A percentile compares a stretch with the other conserved stretches of the same genome.
phyloP scores from a whole-genome alignment of 2,888 invertebrate genomes.

The Lasioglossum oenotherae region DNA sequence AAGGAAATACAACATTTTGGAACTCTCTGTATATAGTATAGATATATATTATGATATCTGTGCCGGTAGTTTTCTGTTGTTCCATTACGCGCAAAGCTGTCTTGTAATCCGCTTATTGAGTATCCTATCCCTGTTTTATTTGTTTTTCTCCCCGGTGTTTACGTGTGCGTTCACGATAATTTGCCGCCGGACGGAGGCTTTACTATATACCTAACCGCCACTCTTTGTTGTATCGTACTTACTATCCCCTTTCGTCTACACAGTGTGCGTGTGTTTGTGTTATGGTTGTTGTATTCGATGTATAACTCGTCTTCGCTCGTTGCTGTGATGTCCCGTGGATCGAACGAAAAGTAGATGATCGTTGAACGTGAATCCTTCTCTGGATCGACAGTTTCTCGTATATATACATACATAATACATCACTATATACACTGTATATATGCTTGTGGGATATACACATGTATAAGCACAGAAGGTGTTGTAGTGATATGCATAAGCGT shows the following conservation, averaged over 20 bases:
- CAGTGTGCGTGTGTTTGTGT: neutral
- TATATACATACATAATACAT: neutral
- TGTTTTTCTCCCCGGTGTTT: conserved; percentile 34
- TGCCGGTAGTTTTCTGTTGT: conserved; percentile 37
- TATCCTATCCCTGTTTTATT: conserved; percentile 45
- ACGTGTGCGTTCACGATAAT: conserved; percentile 26
- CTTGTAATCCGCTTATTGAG: conserved; percentile 63
- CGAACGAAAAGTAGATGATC: conserved; percentile 14
- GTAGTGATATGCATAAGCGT: conserved; percentile 5
- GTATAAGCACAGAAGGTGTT: neutral
- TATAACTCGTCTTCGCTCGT: conserved; percentile 19
- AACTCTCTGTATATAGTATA: neutral
- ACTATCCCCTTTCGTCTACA: neutral
- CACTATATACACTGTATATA: neutral
- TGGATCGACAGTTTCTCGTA: neutral
- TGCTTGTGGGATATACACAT: conserved; percentile 34
- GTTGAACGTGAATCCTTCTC: conserved; percentile 11
- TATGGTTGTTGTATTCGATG: conserved; percentile 11
- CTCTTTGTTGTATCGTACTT: conserved; percentile 19
- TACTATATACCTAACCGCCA: conserved; percentile 10
- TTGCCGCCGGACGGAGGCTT: conserved; percentile 16
- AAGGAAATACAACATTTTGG: no score
- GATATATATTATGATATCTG: neutral
- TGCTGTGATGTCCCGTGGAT: neutral
- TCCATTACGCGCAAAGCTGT: conserved; percentile 56